Conservation (phyloP, 2,888 invertebrate genomes). For the Archips xylosteana region DNA sequence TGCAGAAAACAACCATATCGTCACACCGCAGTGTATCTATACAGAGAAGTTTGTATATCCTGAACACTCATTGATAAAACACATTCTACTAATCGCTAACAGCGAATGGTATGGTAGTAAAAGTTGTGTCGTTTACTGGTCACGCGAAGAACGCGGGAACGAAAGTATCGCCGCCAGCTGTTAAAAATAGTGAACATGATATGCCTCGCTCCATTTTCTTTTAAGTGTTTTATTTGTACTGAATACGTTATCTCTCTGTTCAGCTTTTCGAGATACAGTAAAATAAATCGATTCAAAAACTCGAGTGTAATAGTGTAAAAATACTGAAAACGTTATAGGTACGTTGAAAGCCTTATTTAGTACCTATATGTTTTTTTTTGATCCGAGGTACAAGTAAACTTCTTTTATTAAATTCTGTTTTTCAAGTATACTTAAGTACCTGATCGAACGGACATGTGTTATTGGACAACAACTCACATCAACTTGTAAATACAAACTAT, state of each 20-base stretch:
- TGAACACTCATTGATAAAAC: constrained; percentile 36
- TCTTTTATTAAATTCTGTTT: no score
- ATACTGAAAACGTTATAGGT: no score
- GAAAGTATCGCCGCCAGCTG: constrained; percentile 35
- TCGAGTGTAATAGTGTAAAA: background rate
- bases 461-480: background rate
- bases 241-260: constrained; percentile 26
- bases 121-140: constrained; percentile 35
- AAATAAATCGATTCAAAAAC: background rate
- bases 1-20: no score
- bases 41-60: background rate
- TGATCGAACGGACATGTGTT: no score
- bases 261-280: background rate
- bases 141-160: constrained; percentile 38
- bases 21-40: no score
- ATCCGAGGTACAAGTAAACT: no score
- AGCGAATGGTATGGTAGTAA: constrained; percentile 30
- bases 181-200: constrained; percentile 42
- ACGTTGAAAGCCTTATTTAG: no score
- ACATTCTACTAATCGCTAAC: constrained; percentile 35
- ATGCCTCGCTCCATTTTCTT: constrained; percentile 33
- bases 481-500: background rate
- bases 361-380: no score
- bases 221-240: constrained; percentile 37
- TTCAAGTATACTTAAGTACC: no score